A percentile compares a stretch with the other conserved stretches of the same genome.
Conservation (phyloP, 2,888 invertebrate genomes). For the Pristionchus maxplancki region DNA sequence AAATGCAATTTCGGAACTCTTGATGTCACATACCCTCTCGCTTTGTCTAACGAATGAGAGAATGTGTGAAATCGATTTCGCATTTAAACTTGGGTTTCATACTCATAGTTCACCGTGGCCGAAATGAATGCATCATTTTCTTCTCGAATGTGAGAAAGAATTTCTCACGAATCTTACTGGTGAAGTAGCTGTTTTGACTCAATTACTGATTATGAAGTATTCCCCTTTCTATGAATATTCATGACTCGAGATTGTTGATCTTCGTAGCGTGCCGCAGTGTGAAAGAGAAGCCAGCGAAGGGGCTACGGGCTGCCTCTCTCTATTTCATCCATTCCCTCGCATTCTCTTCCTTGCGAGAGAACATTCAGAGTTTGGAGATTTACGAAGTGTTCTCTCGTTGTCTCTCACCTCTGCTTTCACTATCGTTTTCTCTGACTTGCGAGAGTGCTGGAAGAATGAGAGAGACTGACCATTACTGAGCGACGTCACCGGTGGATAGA, state of each 20-base stretch:
- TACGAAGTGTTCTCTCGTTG: not conserved
- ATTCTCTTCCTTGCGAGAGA: not conserved
- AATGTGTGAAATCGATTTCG: too few relatives aligned
- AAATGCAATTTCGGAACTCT: too few relatives aligned
- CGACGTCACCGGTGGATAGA: not conserved
- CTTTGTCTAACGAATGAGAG: too few relatives aligned
- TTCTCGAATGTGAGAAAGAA: too few relatives aligned
- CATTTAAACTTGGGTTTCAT: too few relatives aligned
- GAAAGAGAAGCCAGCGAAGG: not conserved
- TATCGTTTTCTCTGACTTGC: not conserved
- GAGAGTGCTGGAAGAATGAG: not conserved
- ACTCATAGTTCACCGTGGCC: too few relatives aligned
- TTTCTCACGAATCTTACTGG: too few relatives aligned
- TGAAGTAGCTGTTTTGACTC: not conserved
- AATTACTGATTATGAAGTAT: not conserved
- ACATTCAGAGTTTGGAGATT: too few relatives aligned
- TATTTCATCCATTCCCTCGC: not conserved
- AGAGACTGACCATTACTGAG: not conserved
- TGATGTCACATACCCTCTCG: too few relatives aligned
- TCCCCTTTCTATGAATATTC: not conserved
- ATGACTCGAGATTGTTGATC: constrained; percentile 4
- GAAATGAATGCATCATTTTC: too few relatives aligned
- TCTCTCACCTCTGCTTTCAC: not conserved
- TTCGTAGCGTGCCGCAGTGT: not conserved
- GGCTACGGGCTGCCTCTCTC: not conserved